Evolutionary conservation across 2,888 invertebrate species (phyloP).

Genomic region (Thymelicus sylvestris): DNA sequence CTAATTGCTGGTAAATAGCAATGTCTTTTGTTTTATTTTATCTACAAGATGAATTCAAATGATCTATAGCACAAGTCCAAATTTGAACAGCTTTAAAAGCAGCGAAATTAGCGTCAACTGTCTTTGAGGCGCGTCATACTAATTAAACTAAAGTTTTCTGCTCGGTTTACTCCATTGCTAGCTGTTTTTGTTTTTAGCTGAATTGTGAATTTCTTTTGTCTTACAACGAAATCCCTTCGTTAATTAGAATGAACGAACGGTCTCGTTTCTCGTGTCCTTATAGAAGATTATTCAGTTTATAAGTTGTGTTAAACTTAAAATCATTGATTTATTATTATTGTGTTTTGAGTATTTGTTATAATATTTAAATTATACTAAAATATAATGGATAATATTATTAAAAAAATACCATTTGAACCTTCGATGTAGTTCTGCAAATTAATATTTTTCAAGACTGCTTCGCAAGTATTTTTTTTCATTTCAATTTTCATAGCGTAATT

Average conservation of each 20-base stretch:
- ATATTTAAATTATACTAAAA: too few species aligned
- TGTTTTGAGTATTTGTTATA: too few species aligned
- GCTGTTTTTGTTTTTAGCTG: constrained; percentile 40
- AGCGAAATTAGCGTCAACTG: constrained; percentile 1
- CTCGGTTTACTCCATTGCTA: constrained; percentile 20
- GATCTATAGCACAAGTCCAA: neutral
- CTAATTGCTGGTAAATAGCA: too few species aligned
- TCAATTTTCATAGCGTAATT: too few species aligned
- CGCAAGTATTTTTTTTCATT: too few species aligned
- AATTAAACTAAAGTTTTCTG: constrained; percentile 29
- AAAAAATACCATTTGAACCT: too few species aligned
- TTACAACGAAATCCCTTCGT: constrained; percentile 47
- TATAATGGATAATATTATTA: too few species aligned
- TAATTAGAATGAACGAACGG: constrained; percentile 49
- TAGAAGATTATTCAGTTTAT: neutral
- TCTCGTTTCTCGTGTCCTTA: constrained; percentile 11
- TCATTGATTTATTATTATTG: too few species aligned
- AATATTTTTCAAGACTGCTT: too few species aligned
- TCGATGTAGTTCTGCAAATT: too few species aligned
- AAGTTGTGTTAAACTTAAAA: neutral
- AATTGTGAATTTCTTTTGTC: constrained; percentile 46
- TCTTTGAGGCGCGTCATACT: constrained; percentile 16
- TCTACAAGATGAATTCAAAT: neutral
- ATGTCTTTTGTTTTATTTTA: neutral
- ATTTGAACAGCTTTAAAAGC: constrained; percentile 4